A percentile compares a stretch with the other conserved stretches of the same genome.
Conservation (phyloP, 2,113 vertebrate species). For the Oreamnos americanus region DNA sequence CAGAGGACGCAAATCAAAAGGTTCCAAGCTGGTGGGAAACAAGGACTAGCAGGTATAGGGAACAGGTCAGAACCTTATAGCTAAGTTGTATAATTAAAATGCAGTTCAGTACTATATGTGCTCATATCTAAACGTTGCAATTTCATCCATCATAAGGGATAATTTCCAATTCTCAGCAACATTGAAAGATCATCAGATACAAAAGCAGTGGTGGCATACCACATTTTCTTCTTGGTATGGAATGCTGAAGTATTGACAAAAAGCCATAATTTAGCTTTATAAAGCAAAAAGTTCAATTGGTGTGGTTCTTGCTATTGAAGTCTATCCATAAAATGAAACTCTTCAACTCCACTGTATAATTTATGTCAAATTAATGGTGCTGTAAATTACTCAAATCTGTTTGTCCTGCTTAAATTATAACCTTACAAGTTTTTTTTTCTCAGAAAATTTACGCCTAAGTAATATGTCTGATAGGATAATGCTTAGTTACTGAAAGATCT, state of each 20-base stretch:
- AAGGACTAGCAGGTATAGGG: background rate
- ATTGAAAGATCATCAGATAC: background rate
- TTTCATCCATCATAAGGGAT: background rate
- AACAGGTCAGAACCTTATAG: background rate
- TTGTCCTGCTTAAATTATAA: background rate
- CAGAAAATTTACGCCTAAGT: background rate
- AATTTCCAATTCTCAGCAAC: background rate
- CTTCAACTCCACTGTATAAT: background rate
- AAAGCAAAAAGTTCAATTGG: background rate
- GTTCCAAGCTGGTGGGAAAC: background rate
- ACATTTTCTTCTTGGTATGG: background rate
- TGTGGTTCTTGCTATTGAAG: background rate
- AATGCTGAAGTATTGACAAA: background rate
- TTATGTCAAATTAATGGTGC: conserved; percentile 19
- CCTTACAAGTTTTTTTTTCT: background rate
- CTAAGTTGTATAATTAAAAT: background rate
- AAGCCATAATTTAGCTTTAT: background rate
- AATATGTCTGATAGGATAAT: background rate
- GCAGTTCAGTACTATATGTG: background rate
- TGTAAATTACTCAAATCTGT: background rate
- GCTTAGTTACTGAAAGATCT: background rate
- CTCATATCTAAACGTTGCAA: background rate
- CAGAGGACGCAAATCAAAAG: background rate
- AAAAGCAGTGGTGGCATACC: background rate
- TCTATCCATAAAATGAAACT: background rate